Conservation (phyloP, 2,888 invertebrate genomes). For the Cheilosia grossa region DNA sequence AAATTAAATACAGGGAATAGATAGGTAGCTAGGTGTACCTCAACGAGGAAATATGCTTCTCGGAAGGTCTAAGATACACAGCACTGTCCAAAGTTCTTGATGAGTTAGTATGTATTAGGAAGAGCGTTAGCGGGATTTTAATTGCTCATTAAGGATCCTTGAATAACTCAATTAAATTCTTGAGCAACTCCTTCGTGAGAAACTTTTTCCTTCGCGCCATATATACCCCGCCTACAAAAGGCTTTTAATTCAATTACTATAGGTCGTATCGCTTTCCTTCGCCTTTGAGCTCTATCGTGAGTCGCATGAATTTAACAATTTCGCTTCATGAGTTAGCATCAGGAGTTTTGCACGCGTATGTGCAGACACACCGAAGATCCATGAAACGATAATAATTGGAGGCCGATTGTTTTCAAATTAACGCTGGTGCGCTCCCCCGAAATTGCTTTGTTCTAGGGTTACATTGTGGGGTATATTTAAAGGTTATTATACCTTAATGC, state of each 20-base stretch:
- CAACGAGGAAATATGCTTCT: not conserved
- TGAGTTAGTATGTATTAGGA: conserved; percentile 60
- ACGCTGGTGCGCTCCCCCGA: no score
- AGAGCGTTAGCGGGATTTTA: conserved; percentile 53
- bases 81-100: conserved; percentile 50
- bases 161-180: conserved; percentile 57
- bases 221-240: not conserved
- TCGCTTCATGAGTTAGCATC: no score
- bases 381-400: no score
- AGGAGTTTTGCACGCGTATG: no score
- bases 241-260: conserved; percentile 64
- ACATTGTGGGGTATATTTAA: no score
- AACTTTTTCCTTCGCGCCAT: not conserved
- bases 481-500: no score
- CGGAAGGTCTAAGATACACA: conserved; percentile 25
- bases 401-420: no score
- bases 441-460: no score
- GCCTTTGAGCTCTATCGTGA: not conserved
- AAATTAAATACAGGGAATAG: conserved; percentile 43
- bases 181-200: conserved; percentile 17
- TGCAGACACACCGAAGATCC: no score
- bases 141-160: conserved; percentile 66
- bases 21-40: not conserved
- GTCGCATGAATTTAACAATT: no score
- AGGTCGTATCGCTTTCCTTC: conserved; percentile 32